Base-by-base conservation (phyloP, 1,140 invertebrate species). In the Carcinoscorpius rotundicauda region DNA sequence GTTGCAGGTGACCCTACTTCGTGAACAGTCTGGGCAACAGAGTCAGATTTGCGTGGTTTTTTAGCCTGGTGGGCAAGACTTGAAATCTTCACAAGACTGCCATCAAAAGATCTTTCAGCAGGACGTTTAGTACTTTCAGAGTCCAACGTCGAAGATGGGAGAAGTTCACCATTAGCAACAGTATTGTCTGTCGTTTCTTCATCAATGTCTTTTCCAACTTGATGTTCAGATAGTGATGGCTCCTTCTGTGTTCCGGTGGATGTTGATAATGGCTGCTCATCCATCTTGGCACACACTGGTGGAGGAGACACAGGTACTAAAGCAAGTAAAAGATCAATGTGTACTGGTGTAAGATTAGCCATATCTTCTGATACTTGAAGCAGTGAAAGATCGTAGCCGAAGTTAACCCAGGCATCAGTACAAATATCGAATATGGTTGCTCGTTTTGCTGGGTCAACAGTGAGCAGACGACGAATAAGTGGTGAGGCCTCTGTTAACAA, bases 391-490 rank as follows among this genome's bases (percentile, higher is more conserved):
- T 86, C 84, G 72, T 91, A 91, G 6, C 87, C 89, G 69, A 88
- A 82, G 78, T 98, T 97, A 57, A 98, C 78, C 85, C 85, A 87
- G 89, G 90, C 90, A 80, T 99, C 91, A 49, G 85, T 84, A 74
- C 95, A 96, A 56, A 98, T 95, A 75, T 92, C 91, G 69, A 89
- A 86, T 68, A 99, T 93, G 69, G 89, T 91, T 5, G 95, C 92
- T 71, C 97, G 81, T 73, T 89, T 85, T 11, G 84, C 79, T 0
- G 95, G 92, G 74, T 91, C 89, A 0, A 97, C 93, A 1, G 91
- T 93, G 63, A 99, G 79, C 86, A 99, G 92, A 63, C 91, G 88
- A 58, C 88, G 84, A 64, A 99, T 98, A 29, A 99, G 81, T 52
- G 90, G 86, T 9, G 95, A 97, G 5, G 95, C 95, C 70, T 87